Base-by-base conservation (phyloP, 2,888 invertebrate genomes). In the Cheiracanthium punctorium region DNA sequence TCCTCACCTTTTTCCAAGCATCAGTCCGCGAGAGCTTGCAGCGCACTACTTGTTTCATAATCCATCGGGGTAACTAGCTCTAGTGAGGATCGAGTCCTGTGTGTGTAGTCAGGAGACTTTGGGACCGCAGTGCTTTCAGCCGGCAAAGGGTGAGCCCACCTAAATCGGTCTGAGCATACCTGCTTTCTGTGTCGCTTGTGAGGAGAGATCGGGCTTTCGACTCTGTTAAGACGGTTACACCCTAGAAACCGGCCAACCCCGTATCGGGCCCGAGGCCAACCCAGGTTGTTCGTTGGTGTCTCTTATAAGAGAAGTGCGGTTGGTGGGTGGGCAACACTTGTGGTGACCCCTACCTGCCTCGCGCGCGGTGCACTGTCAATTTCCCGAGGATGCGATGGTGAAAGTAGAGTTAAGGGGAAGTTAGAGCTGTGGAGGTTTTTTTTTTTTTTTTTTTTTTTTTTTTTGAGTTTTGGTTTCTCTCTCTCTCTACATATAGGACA, bases 231-330 rank as follows among this genome's bases (percentile, higher is more conserved):
- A 73, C 52, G 80, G 80, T 74, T 81, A 81, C 80, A 81, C 80
- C 80, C 80, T 74, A 81, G 65, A 81, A 81, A 81, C 80, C 80
- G 80, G 80, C 80, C 80, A 69, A 74, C 69, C 80, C 80, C 67
- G 29, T 48, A 65, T 30, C 43, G 65, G 52, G 67, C 73, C 80
- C 37, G 74, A 48, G 80, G 73, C 69, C 43, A 41, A 43, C 24
- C n/a, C 71, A 58, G 58, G 58, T 80, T 64, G 80, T 64, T 77
- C 52, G 43, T 80, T 72, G 80, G 72, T 80, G 80, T 80, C 80
- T 80, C 80, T 72, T 72, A 80, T 64, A 80, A 58, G 65, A n/a
- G n/a, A n/a, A 70, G 77, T 70, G 72, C 43, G 41, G 71, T 52
- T 81, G 73, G 80, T 73, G 80, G 80, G 80, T 81, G 80, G 72